Evolutionary conservation across 2,888 invertebrate genomes (phyloP).

Genomic region (Ethmia dodecea): DNA sequence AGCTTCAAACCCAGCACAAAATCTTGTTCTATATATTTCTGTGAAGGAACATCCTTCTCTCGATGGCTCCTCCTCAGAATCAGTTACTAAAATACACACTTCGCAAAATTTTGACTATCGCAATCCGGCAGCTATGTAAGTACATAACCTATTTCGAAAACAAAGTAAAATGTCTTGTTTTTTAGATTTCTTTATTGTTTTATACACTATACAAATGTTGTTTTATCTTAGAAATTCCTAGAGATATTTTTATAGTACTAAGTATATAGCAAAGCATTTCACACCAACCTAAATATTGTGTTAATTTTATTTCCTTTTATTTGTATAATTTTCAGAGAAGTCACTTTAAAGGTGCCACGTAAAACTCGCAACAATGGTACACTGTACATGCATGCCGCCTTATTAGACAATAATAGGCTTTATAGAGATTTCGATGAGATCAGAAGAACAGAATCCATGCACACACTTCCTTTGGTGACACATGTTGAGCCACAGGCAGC

Average conservation of each 20-base stretch:
- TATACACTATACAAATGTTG: too few species aligned
- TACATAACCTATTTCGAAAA: slow-evolving; percentile 9
- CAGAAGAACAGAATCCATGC: slow-evolving; percentile 77
- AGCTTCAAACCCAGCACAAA: slow-evolving; percentile 80
- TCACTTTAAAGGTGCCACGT: slow-evolving; percentile 83
- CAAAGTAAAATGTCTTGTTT: too few species aligned
- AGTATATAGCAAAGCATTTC: too few species aligned
- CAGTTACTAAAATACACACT: slow-evolving; percentile 78
- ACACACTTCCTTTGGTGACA: slow-evolving; percentile 83
- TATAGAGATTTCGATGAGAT: slow-evolving; percentile 77
- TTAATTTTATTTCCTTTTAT: too few species aligned
- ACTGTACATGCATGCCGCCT: slow-evolving; percentile 85
- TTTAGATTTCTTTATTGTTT: too few species aligned
- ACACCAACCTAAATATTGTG: too few species aligned
- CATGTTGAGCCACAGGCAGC: slow-evolving; percentile 86
- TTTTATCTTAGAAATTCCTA: too few species aligned
- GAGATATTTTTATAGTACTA: too few species aligned
- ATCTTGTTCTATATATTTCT: slow-evolving; percentile 84
- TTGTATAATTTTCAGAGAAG: slow-evolving; percentile 74
- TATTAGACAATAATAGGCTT: slow-evolving; percentile 69
- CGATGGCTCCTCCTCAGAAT: slow-evolving; percentile 54
- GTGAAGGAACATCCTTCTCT: slow-evolving; percentile 75
- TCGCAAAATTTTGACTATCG: slow-evolving; percentile 82
- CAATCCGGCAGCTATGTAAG: slow-evolving; percentile 58
- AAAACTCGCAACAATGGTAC: slow-evolving; percentile 91